Percentiles rank a stretch among this genome's conserved stretches.
Conservation (phyloP, 2,113 vertebrate species). For the Epinephelus cyanopodus region DNA sequence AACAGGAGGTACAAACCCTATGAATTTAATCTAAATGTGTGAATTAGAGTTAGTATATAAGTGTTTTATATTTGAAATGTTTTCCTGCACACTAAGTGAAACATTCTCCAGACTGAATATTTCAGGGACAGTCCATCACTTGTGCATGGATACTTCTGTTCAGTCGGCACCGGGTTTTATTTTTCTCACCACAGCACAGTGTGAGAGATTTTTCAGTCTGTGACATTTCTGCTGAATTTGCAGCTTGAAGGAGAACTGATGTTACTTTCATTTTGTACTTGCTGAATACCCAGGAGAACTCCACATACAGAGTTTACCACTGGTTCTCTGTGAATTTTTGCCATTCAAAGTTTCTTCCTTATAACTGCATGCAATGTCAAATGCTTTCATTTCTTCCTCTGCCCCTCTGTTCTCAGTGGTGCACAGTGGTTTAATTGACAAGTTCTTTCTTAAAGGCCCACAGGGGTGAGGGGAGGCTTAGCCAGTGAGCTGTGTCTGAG, state of each 20-base stretch:
- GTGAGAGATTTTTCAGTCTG: slow-evolving; percentile 16
- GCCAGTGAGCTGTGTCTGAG: slow-evolving; percentile 17
- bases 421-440: slow-evolving; percentile 7
- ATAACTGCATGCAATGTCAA: background rate
- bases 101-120: background rate
- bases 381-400: accelerated
- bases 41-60: no score
- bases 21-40: no score
- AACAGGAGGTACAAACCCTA: no score
- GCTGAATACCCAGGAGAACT: slow-evolving; percentile 32
- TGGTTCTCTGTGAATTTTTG: slow-evolving; percentile 17
- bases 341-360: background rate
- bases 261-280: slow-evolving; percentile 23
- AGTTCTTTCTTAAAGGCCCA: slow-evolving; percentile 1
- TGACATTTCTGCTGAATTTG: slow-evolving; percentile 53
- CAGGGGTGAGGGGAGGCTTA: background rate
- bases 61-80: background rate
- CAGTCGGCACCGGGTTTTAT: background rate
- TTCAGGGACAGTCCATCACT: background rate
- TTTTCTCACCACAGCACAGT: background rate
- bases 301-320: background rate
- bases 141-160: background rate
- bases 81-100: background rate
- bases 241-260: slow-evolving; percentile 23
- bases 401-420: background rate